A percentile compares a stretch with the other conserved stretches of the same genome.
Evolutionary conservation across 1,140 invertebrate species (phyloP).

Genomic region (Prorops nasuta): DNA sequence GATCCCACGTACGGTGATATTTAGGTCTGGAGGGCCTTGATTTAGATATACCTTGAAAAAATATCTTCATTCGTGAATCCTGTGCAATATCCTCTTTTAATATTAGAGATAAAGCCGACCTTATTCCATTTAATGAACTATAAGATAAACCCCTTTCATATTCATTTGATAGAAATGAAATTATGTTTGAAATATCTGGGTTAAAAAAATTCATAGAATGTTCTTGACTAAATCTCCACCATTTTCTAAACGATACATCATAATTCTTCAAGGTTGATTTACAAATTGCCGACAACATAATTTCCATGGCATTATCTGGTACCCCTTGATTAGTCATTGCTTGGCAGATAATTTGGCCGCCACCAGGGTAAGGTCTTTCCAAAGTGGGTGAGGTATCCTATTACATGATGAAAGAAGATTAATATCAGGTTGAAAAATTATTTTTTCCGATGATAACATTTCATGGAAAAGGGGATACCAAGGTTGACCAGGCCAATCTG

Average conservation of each 20-base stretch:
- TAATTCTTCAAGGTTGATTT: constrained; percentile 27
- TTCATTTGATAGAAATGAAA: constrained; percentile 8
- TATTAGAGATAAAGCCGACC: constrained; percentile 19
- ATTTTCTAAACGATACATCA: constrained; percentile 4
- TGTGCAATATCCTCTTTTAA: constrained; percentile 3
- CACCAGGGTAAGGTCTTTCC: constrained; percentile 25
- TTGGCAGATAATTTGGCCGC: constrained; percentile 24
- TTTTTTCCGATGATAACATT: not conserved
- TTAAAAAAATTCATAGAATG: constrained; percentile 4
- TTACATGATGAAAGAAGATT: not conserved
- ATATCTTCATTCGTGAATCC: constrained; percentile 14
- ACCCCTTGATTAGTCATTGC: constrained; percentile 13
- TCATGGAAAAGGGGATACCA: not conserved
- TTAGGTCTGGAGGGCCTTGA: constrained; percentile 20
- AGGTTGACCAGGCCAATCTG: not conserved
- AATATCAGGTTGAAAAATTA: not conserved
- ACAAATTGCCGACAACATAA: constrained; percentile 25
- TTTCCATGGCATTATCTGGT: constrained; percentile 13
- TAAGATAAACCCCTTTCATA: constrained; percentile 18
- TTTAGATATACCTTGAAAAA: constrained; percentile 23
- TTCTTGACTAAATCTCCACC: not conserved
- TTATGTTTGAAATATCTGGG: not conserved
- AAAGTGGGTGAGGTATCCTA: not conserved
- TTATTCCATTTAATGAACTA: not conserved
- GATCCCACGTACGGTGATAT: constrained; percentile 26